Percentiles rank a stretch among this genome's conserved stretches.
phyloP scores from a whole-genome alignment of 1,140 invertebrate genomes.

The Olivierus martensii region DNA sequence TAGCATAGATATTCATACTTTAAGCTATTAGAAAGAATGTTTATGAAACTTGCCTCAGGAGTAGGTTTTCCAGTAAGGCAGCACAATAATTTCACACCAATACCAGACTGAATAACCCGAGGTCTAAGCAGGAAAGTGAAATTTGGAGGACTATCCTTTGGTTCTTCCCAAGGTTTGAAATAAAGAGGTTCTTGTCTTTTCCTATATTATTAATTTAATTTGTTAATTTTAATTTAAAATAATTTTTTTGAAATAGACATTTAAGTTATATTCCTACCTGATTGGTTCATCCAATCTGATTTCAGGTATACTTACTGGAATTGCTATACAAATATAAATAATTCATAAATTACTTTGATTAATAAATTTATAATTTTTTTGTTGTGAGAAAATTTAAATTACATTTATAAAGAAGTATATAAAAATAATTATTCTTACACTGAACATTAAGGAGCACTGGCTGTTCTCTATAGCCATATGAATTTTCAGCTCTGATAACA shows the following conservation, averaged over 20 bases:
- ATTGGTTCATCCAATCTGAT: slow-evolving; percentile 17
- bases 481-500: slow-evolving; percentile 92
- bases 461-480: slow-evolving; percentile 91
- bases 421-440: slow-evolving; percentile 46
- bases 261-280: slow-evolving; percentile 1
- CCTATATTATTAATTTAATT: background rate
- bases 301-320: slow-evolving; percentile 42
- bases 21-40: too few relatives aligned
- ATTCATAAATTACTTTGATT: background rate
- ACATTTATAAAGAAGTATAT: background rate
- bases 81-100: slow-evolving; percentile 81
- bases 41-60: slow-evolving; percentile 58
- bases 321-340: slow-evolving; percentile 7
- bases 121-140: slow-evolving; percentile 96
- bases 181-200: slow-evolving; percentile 11
- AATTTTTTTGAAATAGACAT: too few relatives aligned
- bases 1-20: too few relatives aligned
- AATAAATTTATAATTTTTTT: too few relatives aligned
- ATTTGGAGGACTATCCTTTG: slow-evolving; percentile 71
- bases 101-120: slow-evolving; percentile 76
- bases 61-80: slow-evolving; percentile 86
- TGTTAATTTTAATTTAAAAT: too few relatives aligned
- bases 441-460: slow-evolving; percentile 95
- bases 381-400: too few relatives aligned
- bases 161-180: slow-evolving; percentile 47